Conservation (phyloP, 2,888 invertebrate genomes). For the Drosophila pegasa region DNA sequence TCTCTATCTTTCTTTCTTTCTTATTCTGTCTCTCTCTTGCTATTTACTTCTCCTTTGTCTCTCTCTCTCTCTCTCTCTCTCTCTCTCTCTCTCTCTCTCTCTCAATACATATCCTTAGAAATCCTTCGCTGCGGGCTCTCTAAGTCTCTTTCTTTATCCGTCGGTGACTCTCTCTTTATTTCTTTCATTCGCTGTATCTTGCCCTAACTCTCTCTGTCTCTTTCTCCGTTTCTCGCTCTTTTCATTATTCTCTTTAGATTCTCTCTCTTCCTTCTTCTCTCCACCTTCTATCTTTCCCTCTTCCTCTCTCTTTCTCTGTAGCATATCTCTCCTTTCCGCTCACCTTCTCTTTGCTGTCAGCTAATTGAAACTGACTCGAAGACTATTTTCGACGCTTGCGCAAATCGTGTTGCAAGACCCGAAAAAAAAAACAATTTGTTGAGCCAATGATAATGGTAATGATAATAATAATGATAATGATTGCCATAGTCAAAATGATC, state of each 20-base stretch:
- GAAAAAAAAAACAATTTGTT: slow-evolving; percentile 10
- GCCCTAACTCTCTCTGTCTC: not conserved
- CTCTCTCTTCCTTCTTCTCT: not conserved
- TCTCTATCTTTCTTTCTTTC: too few relatives aligned
- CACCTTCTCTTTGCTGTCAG: too few relatives aligned
- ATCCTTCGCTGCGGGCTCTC: too few relatives aligned
- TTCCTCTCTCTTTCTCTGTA: too few relatives aligned
- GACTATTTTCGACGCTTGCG: slow-evolving; percentile 46
- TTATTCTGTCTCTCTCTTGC: not conserved
- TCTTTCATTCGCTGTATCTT: not conserved
- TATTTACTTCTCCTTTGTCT: not conserved
- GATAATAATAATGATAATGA: slow-evolving; percentile 24
- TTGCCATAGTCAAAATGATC: slow-evolving; percentile 20
- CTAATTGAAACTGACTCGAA: slow-evolving; percentile 12
- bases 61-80: not conserved
- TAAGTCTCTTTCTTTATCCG: not conserved
- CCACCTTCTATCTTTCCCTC: not conserved
- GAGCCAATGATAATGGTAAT: slow-evolving; percentile 23
- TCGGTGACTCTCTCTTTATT: not conserved
- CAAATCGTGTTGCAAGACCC: slow-evolving; percentile 55
- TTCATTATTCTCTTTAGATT: not conserved
- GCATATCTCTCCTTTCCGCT: too few relatives aligned
- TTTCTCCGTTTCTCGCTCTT: not conserved
- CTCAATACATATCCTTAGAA: too few relatives aligned
- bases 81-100: not conserved